Percentiles rank a stretch among this genome's conserved stretches.
These are phyloP conservation scores for Orcinus orca DNA, from an alignment of 2,113 vertebrate genomes.

Conservation along the genomic window DNA sequence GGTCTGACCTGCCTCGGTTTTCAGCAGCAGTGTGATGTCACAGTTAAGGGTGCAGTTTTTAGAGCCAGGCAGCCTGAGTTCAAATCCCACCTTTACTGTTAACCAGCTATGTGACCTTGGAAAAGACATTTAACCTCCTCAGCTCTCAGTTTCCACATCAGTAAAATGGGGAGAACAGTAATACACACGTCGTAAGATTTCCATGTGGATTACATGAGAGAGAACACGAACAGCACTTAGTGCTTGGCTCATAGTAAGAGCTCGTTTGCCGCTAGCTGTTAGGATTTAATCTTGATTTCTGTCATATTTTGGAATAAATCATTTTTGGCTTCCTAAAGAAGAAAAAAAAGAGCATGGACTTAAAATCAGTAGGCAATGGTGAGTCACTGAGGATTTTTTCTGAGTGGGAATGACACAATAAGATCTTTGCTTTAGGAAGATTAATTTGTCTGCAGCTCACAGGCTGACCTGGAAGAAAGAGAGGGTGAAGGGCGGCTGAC, in stretches of 20 bases:
- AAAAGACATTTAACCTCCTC: background rate
- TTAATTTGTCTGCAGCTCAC: slow-evolving; percentile 47
- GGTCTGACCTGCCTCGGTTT: background rate
- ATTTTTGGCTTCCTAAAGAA: slow-evolving; percentile 45
- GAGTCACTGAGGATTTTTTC: slow-evolving; percentile 57
- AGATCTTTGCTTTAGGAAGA: slow-evolving; percentile 44
- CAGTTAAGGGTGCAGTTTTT: background rate
- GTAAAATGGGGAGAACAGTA: background rate
- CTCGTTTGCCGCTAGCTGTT: background rate
- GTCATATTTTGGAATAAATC: slow-evolving; percentile 6
- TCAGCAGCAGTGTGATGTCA: too few species aligned
- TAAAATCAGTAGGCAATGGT: slow-evolving; percentile 22
- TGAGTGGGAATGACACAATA: slow-evolving; percentile 16
- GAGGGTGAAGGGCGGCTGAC: background rate
- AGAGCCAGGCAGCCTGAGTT: background rate
- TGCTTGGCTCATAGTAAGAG: background rate
- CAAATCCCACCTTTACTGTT: background rate
- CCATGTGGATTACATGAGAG: background rate
- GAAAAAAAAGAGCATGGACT: slow-evolving; percentile 47
- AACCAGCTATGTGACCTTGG: background rate
- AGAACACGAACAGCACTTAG: accelerated
- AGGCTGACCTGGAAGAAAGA: slow-evolving; percentile 2
- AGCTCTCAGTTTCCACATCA: background rate
- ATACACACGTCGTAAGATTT: background rate
- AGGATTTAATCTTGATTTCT: slow-evolving; percentile 30